Percentiles rank a stretch among this genome's conserved stretches.
Evolutionary conservation across 2,797 vertebrate species (phyloP).

Genomic region (Myotis myotis): DNA sequence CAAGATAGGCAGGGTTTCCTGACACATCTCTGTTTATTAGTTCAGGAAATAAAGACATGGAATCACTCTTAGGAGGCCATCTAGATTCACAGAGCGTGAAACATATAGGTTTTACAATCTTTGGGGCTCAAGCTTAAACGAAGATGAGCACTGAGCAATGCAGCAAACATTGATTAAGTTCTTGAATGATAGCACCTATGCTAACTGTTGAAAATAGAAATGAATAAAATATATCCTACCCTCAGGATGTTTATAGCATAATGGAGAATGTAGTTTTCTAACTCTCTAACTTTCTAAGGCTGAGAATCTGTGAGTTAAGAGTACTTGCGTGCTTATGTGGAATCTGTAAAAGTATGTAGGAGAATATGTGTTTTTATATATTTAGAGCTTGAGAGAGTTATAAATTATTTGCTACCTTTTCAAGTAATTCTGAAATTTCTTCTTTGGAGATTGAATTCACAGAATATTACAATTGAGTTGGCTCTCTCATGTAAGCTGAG

Average conservation of each 20-base stretch:
- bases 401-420: conserved; percentile 42
- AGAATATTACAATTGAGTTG: conserved; percentile 8
- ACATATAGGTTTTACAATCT: not conserved
- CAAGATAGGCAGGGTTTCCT: not conserved
- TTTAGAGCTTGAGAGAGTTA: conserved; percentile 41
- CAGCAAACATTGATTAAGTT: conserved; percentile 27
- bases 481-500: conserved; percentile 11
- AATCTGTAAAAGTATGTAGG: not conserved
- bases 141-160: conserved; percentile 7
- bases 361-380: conserved; percentile 33
- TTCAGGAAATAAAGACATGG: conserved; percentile 27
- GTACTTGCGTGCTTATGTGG: conserved; percentile 7
- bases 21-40: conserved; percentile 40
- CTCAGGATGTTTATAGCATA: conserved; percentile 40
- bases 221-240: conserved; percentile 40
- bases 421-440: conserved; percentile 34
- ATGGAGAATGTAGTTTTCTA: conserved; percentile 38
- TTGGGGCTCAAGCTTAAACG: not conserved
- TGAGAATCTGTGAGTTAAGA: conserved; percentile 19
- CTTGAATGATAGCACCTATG: not conserved
- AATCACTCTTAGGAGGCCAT: not conserved
- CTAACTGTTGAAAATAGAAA: conserved; percentile 45
- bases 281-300: not conserved
- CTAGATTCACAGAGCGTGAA: not conserved
- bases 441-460: conserved; percentile 26